phyloP scores from a whole-genome alignment of 1,140 invertebrate genomes.

The Ooceraea biroi region DNA sequence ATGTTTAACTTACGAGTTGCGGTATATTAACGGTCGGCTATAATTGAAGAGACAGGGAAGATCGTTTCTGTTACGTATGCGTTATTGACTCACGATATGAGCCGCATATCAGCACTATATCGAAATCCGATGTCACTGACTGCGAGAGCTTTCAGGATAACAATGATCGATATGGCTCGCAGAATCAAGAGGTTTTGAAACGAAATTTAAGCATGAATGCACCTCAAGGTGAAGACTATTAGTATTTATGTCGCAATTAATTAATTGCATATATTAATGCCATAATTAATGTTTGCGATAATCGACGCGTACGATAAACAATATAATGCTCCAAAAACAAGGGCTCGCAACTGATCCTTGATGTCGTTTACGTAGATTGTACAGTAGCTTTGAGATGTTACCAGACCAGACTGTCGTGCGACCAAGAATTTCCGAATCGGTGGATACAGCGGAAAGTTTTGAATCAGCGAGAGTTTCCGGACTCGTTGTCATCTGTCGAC shows the following conservation, averaged over 20 bases:
- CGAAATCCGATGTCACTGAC: neutral
- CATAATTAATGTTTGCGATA: neutral
- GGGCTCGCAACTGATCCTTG: slow-evolving; percentile 6
- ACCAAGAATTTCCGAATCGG: slow-evolving; percentile 40
- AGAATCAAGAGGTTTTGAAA: slow-evolving; percentile 6
- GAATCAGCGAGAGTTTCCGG: slow-evolving; percentile 37
- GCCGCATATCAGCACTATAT: neutral
- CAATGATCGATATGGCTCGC: slow-evolving; percentile 6
- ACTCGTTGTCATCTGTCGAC: slow-evolving; percentile 8
- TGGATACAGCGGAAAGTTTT: slow-evolving; percentile 40
- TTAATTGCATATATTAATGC: slow-evolving; percentile 18
- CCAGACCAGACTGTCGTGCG: slow-evolving; percentile 30
- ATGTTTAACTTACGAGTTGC: slow-evolving; percentile 42
- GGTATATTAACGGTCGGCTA: slow-evolving; percentile 2
- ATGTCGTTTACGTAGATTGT: slow-evolving; percentile 26
- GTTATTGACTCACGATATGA: too few relatives aligned
- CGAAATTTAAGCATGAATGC: neutral
- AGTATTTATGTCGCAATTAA: neutral
- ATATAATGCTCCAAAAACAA: neutral
- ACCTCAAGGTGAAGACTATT: neutral
- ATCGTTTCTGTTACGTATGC: slow-evolving; percentile 30
- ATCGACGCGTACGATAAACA: neutral
- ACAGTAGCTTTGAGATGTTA: slow-evolving; percentile 34
- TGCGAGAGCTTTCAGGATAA: neutral
- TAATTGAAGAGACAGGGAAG: slow-evolving; percentile 33